These are phyloP conservation scores for Pseudoatta argentina DNA, from an alignment of 1,140 invertebrate genomes.

Conservation along the genomic window DNA sequence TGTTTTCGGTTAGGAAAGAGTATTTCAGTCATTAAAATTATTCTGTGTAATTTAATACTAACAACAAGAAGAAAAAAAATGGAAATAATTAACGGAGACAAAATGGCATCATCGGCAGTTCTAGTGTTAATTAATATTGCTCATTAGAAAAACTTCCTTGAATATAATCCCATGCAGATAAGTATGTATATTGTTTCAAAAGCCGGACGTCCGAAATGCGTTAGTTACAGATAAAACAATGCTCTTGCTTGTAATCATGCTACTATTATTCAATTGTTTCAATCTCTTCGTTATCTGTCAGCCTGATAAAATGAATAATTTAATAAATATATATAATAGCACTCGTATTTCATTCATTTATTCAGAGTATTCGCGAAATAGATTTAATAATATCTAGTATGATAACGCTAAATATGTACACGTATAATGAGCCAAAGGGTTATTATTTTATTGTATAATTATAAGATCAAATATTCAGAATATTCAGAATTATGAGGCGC, in stretches of 20 bases:
- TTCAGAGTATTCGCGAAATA: neutral
- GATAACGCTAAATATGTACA: neutral
- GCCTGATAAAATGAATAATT: constrained; percentile 48
- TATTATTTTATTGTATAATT: neutral
- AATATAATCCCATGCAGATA: neutral
- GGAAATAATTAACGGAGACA: no score
- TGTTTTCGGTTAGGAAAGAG: no score
- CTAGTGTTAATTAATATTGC: neutral
- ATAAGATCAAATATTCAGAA: neutral
- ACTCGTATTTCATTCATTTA: constrained; percentile 31
- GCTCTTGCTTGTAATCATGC: constrained; percentile 26
- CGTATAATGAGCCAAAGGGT: neutral
- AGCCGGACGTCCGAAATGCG: constrained; percentile 55
- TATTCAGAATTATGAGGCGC: neutral
- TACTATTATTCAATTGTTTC: constrained; percentile 58
- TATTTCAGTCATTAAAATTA: no score
- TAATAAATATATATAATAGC: constrained; percentile 23
- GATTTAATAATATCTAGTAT: neutral
- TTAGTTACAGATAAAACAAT: constrained; percentile 58
- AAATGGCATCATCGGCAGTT: no score
- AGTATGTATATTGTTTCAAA: constrained; percentile 47
- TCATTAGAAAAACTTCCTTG: neutral
- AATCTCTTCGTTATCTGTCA: constrained; percentile 53
- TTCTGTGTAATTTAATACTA: no score
- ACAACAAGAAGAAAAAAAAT: no score